A percentile compares a stretch with the other conserved stretches of the same genome.
Conservation (phyloP, 2,113 vertebrate species). For the Nothoprocta perdicaria region DNA sequence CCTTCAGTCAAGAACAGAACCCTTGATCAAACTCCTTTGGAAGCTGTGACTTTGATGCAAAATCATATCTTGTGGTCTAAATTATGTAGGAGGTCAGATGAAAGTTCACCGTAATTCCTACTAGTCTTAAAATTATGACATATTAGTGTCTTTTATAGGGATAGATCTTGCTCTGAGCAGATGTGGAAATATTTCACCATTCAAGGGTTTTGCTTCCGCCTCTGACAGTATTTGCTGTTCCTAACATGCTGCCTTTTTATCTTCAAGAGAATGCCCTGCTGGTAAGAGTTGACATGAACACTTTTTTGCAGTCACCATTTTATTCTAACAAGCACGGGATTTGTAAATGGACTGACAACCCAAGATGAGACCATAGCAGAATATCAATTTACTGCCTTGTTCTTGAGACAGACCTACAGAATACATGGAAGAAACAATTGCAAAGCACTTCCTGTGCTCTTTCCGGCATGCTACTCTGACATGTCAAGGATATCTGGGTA, state of each 20-base stretch:
- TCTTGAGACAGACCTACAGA: not conserved
- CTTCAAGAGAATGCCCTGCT: slow-evolving; percentile 11
- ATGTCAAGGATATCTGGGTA: not conserved
- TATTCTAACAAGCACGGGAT: not conserved
- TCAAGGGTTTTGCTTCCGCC: slow-evolving; percentile 27
- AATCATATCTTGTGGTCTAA: not conserved
- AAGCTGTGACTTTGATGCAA: not conserved
- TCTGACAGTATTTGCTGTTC: not conserved
- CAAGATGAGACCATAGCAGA: not conserved
- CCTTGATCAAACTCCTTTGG: not conserved
- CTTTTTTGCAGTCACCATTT: slow-evolving; percentile 11
- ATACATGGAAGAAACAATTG: not conserved
- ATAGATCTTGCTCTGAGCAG: slow-evolving; percentile 12
- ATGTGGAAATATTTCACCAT: slow-evolving; percentile 43
- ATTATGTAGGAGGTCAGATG: not conserved
- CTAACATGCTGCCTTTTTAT: not conserved
- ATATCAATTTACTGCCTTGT: not conserved
- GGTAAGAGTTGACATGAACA: not conserved
- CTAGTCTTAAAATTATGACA: slow-evolving; percentile 2
- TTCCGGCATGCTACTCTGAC: not conserved
- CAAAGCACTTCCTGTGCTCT: not conserved
- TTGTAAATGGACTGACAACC: not conserved
- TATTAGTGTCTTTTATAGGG: not conserved
- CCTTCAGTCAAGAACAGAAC: not conserved
- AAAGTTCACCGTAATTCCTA: not conserved